phyloP scores from a whole-genome alignment of 2,888 invertebrate genomes.

The Acheta domesticus region DNA sequence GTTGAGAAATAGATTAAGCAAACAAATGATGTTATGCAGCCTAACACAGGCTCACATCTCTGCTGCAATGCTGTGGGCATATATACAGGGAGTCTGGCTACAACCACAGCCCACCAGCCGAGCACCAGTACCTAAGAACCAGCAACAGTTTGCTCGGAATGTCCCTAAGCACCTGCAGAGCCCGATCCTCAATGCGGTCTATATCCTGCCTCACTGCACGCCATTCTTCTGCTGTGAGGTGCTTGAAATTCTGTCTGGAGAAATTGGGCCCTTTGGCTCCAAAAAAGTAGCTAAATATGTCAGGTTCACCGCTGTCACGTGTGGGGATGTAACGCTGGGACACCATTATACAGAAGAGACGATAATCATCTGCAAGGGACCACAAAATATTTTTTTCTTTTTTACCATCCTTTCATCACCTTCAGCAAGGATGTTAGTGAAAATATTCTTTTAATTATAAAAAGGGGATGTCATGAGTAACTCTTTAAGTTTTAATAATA shows the following conservation, averaged over 20 bases:
- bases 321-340: constrained; percentile 43
- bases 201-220: constrained; percentile 40
- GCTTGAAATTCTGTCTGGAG: constrained; percentile 35
- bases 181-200: constrained; percentile 41
- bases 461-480: not conserved
- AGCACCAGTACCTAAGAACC: constrained; percentile 40
- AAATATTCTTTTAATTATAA: constrained; percentile 22
- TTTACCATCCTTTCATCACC: constrained; percentile 29
- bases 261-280: constrained; percentile 38
- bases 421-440: not conserved
- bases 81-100: too few relatives aligned
- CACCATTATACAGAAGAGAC: constrained; percentile 46
- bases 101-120: too few relatives aligned
- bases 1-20: too few relatives aligned
- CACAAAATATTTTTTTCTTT: constrained; percentile 27
- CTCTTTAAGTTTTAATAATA: too few relatives aligned
- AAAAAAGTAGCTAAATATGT: constrained; percentile 38
- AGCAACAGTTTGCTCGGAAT: constrained; percentile 42
- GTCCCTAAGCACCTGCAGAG: constrained; percentile 41
- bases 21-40: too few relatives aligned
- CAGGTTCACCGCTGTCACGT: constrained; percentile 35
- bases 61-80: too few relatives aligned
- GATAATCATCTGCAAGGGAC: constrained; percentile 43
- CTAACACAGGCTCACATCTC: too few relatives aligned
- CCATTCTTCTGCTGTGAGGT: constrained; percentile 42